Evolutionary conservation across 2,797 vertebrate genomes (phyloP).

Genomic region (Geotria australis): DNA sequence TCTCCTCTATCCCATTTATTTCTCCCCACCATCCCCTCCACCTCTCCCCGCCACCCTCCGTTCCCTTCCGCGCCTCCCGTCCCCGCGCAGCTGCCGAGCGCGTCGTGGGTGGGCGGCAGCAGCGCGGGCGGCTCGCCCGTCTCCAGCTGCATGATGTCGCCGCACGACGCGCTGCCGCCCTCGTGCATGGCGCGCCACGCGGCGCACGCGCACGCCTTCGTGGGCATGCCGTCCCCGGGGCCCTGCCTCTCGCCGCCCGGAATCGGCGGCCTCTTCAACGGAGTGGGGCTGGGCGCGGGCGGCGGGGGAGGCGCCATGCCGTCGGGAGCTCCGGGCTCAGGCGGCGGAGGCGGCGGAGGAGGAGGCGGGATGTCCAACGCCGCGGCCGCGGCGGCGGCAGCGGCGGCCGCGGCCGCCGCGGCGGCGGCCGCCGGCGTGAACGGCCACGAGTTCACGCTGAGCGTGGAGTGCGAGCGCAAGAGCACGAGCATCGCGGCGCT

Average conservation of each 20-base stretch:
- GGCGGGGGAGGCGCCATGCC: slow-evolving; percentile 55
- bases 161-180: slow-evolving; percentile 50
- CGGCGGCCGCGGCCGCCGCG: slow-evolving; percentile 37
- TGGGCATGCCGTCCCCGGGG: too few species aligned
- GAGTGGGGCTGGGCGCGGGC: too few species aligned
- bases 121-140: slow-evolving; percentile 47
- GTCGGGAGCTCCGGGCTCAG: slow-evolving; percentile 39
- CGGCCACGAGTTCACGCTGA: slow-evolving; percentile 40
- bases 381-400: too few species aligned
- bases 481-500: slow-evolving; percentile 80
- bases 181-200: slow-evolving; percentile 60
- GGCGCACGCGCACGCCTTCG: slow-evolving; percentile 18
- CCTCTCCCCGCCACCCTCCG: too few species aligned
- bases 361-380: slow-evolving; percentile 31
- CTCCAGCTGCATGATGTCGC: slow-evolving; percentile 54
- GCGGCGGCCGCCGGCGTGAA: slow-evolving; percentile 55
- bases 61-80: not conserved
- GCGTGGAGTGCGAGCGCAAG: slow-evolving; percentile 86
- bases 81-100: slow-evolving; percentile 59
- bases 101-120: slow-evolving; percentile 49
- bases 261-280: too few species aligned
- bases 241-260: too few species aligned
- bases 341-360: slow-evolving; percentile 57
- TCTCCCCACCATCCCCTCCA: too few species aligned
- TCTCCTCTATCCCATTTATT: too few species aligned